Percentiles rank a stretch among this genome's conserved stretches.
Conservation (phyloP, 2,113 vertebrate genomes). For the Laterallus jamaicensis region DNA sequence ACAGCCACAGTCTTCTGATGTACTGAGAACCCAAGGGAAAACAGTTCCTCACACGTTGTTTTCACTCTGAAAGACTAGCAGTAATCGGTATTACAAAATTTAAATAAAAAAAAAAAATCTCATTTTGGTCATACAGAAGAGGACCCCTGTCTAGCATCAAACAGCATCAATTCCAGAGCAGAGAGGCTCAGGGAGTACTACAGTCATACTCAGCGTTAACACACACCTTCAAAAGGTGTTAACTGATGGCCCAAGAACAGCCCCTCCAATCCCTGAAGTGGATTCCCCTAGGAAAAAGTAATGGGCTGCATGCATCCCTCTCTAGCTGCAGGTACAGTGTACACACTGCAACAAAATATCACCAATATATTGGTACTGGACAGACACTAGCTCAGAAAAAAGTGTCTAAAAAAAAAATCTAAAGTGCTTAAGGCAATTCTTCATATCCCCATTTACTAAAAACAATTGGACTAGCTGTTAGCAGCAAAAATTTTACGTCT, state of each 20-base stretch:
- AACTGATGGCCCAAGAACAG: background rate
- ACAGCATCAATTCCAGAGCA: background rate
- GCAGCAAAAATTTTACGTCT: conserved; percentile 54
- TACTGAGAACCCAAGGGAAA: background rate
- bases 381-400: conserved; percentile 4
- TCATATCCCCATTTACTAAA: conserved; percentile 59
- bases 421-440: conserved; percentile 80
- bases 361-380: conserved; percentile 17
- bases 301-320: background rate
- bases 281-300: background rate
- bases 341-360: background rate
- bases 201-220: background rate
- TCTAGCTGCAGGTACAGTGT: background rate
- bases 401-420: conserved; percentile 34
- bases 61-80: background rate
- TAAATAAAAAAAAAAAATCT: background rate
- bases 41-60: background rate
- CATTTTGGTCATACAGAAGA: background rate
- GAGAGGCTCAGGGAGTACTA: background rate
- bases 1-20: background rate
- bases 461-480: conserved; percentile 52
- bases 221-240: background rate
- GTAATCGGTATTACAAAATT: background rate
- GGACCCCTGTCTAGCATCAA: background rate
- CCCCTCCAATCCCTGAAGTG: background rate